These are phyloP conservation scores for Hybos culiciformis DNA, from an alignment of 2,888 invertebrate species.

Conservation along the genomic window DNA sequence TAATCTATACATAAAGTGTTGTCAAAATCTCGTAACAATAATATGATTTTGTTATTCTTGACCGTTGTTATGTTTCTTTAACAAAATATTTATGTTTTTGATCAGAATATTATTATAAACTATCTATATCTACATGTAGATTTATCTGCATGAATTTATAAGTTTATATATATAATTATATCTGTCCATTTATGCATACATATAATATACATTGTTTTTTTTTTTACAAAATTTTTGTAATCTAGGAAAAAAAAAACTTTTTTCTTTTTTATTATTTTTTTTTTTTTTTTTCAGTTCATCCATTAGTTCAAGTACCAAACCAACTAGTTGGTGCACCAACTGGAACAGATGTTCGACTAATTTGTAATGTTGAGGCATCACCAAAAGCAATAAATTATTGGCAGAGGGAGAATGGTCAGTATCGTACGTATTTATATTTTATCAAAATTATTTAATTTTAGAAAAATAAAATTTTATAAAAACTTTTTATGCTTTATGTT, in stretches of 20 bases:
- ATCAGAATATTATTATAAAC: no score
- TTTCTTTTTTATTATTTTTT: slow-evolving; percentile 5
- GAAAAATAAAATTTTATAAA: no score
- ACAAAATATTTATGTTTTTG: background rate
- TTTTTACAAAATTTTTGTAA: slow-evolving; percentile 10
- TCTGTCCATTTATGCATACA: no score
- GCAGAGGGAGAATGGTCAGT: slow-evolving; percentile 77
- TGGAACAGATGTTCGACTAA: slow-evolving; percentile 71
- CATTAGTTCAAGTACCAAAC: slow-evolving; percentile 84
- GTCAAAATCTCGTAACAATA: no score
- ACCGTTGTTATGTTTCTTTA: background rate
- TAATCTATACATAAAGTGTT: no score
- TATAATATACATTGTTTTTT: slow-evolving; percentile 5
- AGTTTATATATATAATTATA: background rate
- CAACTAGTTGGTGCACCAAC: slow-evolving; percentile 82
- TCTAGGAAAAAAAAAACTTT: background rate
- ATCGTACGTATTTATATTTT: slow-evolving; percentile 7
- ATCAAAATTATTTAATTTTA: no score
- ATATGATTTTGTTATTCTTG: no score
- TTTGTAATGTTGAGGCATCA: slow-evolving; percentile 79
- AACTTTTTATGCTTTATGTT: no score
- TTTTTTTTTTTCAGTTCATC: slow-evolving; percentile 56
- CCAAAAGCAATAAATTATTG: slow-evolving; percentile 91
- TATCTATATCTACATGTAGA: no score
- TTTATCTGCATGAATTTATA: background rate